These are phyloP conservation scores for Parelbella ahira DNA, from an alignment of 2,888 invertebrate genomes.

Conservation along the genomic window DNA sequence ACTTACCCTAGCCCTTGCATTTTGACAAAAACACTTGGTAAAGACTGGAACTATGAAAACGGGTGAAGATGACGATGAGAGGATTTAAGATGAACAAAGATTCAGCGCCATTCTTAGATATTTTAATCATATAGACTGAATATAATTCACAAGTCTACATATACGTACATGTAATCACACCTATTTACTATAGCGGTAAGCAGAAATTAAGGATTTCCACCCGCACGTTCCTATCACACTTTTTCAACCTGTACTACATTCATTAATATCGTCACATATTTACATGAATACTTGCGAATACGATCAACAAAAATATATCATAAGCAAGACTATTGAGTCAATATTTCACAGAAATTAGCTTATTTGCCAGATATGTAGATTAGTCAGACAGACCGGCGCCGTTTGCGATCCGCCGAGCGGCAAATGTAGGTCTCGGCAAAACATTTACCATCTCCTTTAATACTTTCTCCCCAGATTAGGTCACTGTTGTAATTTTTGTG, in stretches of 20 bases:
- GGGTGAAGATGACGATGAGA: no score
- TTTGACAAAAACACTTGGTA: no score
- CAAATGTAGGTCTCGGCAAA: constrained; percentile 40
- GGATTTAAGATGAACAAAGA: neutral
- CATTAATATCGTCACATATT: no score
- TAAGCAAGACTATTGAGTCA: constrained; percentile 41
- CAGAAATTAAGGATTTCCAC: no score
- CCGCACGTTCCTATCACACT: no score
- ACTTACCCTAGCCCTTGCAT: no score
- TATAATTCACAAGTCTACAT: constrained; percentile 36
- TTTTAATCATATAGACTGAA: constrained; percentile 24
- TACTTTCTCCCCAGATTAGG: constrained; percentile 12
- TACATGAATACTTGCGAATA: no score
- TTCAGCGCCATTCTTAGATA: neutral
- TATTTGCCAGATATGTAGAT: constrained; percentile 50
- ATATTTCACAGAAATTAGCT: constrained; percentile 63
- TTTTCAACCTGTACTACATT: no score
- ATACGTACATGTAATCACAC: no score
- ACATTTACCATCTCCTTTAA: constrained; percentile 20
- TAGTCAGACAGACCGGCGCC: constrained; percentile 58
- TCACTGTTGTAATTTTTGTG: constrained; percentile 2
- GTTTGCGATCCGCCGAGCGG: constrained; percentile 41
- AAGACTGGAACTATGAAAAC: no score
- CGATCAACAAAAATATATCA: constrained; percentile 40
- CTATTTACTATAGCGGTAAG: no score